Evolutionary conservation across 1,140 invertebrate genomes (phyloP).

Genomic region (Pseudomyrmex pallidus): DNA sequence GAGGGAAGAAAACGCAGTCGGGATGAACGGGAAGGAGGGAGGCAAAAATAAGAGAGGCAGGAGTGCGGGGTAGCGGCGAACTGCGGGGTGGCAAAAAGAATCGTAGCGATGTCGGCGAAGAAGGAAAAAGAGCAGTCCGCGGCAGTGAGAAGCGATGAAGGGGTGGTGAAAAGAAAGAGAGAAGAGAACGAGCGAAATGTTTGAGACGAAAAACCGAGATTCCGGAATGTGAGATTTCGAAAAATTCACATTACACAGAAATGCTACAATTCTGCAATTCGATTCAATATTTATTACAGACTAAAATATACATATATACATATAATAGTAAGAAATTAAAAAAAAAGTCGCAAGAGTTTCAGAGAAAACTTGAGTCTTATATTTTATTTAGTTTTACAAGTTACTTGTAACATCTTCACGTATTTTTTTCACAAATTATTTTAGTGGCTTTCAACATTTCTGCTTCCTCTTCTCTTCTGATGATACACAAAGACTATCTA

Average conservation of each 20-base stretch:
- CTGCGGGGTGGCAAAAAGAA: conserved; percentile 56
- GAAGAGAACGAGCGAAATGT: neutral
- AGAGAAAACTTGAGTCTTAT: neutral
- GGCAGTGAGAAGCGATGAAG: conserved; percentile 34
- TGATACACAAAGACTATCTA: no score
- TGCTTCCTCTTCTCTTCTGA: neutral
- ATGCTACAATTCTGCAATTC: no score
- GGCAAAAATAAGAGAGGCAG: conserved; percentile 72
- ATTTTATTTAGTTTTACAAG: neutral
- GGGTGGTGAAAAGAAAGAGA: conserved; percentile 46
- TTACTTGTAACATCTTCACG: neutral
- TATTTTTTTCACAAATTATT: neutral
- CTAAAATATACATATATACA: no score
- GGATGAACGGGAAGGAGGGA: conserved; percentile 34
- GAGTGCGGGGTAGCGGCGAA: conserved; percentile 44
- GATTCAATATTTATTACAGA: no score
- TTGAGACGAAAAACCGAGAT: conserved; percentile 37
- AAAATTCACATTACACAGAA: neutral
- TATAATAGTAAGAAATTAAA: no score
- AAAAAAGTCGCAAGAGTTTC: no score
- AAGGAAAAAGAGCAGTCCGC: conserved; percentile 49
- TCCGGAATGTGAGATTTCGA: conserved; percentile 23
- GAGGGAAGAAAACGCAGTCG: conserved; percentile 22
- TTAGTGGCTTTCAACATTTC: neutral
- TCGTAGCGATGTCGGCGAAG: conserved; percentile 47